Evolutionary conservation across 2,888 invertebrate genomes (phyloP), one percentile per base, ranked within the genome.

Genomic region (Perizoma affinitatum): DNA sequence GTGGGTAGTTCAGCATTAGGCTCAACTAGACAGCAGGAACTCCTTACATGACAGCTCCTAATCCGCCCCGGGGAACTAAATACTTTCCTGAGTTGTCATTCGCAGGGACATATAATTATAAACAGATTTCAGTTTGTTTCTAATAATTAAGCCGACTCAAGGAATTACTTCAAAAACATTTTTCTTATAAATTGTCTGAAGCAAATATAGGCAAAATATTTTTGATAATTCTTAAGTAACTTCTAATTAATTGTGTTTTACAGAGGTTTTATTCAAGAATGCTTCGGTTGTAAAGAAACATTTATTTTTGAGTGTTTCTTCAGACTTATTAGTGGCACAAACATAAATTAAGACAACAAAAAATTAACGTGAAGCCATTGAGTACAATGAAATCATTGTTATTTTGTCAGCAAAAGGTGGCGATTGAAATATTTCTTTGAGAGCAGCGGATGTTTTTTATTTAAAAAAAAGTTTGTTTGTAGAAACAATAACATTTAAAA

Each of bases 341-440:
- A 75, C 77, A 72, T 78, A 78, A 78, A 79, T 80, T 75, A 79
- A 75, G 75, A 67, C 72, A 71, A 71, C 68, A 66, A 74, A 71
- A 71, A 78, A 72, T 69, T 70, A 64, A 62, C 67, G 60, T 67
- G 69, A 70, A 63, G 66, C 63, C 59, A 61, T 54, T 54, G 61
- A 62, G 72, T 67, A 78, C 72, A 76, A 76, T 71, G 59, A 62
- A 71, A 60, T 72, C 73, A 76, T 77, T 76, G 74, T 77, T 78
- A 72, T 70, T 67, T 62, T 72, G 10, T 42, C 10, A 42, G 10
- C n/a, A n/a, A n/a, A n/a, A n/a, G 10, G 10, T 5, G 10, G 42
- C 42, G 0, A 42, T 41, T 9, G 9, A 9, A 42, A 42, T 10
- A 42, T 10, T n/a, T n/a, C 42, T 42, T 42, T 42, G 42, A 42